Evolutionary conservation across 1,140 invertebrate species (phyloP).

Genomic region (Tribolium castaneum): DNA sequence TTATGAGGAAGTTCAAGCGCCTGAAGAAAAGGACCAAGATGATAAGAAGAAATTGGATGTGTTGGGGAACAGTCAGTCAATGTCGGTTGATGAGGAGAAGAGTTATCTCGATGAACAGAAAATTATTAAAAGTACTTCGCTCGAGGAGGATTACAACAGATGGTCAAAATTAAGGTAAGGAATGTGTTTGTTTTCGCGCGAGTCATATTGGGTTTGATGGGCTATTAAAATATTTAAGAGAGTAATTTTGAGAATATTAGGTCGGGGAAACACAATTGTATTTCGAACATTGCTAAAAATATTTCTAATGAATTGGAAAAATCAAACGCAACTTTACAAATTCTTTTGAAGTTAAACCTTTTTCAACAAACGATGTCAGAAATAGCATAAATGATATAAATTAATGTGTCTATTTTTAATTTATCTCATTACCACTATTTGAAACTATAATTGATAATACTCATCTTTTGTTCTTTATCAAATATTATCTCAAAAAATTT

Average conservation of each 20-base stretch:
- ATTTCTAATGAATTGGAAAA: no score
- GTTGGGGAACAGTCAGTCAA: conserved; percentile 45
- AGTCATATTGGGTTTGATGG: neutral
- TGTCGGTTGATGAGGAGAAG: conserved; percentile 57
- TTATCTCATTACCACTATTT: no score
- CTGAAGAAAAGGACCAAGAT: conserved; percentile 38
- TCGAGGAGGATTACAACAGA: conserved; percentile 60
- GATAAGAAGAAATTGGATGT: conserved; percentile 15
- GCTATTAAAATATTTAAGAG: neutral
- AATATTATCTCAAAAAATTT: no score
- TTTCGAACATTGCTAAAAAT: no score
- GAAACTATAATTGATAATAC: no score
- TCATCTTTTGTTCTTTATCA: no score
- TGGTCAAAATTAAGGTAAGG: conserved; percentile 61
- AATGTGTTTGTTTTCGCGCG: neutral
- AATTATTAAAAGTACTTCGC: conserved; percentile 55
- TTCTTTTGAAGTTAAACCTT: neutral
- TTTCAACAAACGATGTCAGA: neutral
- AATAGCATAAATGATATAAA: no score
- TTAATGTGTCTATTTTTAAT: no score
- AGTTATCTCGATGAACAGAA: conserved; percentile 53
- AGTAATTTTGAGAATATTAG: neutral
- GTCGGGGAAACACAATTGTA: neutral
- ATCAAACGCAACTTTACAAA: no score
- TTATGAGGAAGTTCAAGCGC: conserved; percentile 64